Base-by-base conservation (phyloP, 92 coral and sea anemone genomes). In the Porites rus region DNA sequence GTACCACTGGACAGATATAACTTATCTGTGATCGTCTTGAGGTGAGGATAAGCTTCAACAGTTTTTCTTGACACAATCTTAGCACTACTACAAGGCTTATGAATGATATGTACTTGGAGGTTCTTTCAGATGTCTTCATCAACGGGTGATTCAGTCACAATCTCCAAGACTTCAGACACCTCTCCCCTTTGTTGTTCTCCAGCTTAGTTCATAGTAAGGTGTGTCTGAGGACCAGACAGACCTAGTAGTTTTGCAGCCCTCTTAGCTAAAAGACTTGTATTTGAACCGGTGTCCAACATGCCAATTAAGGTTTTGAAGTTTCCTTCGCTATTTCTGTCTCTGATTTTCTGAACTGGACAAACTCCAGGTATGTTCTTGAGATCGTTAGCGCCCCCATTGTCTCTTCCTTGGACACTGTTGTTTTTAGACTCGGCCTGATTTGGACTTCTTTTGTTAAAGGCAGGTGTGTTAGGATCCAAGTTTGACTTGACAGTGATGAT, bases 341-440 rank as follows among this genome's bases (percentile, higher is more conserved):
- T 83, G 56, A 91, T 73, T 56, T 88, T 87, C 84, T 93, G 96
- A 2, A 91, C 90, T 21, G 96, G 93, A 84, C 96, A 88, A 77
- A 91, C 66, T 51, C 92, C 92, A 2, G 31, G 77, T 63, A 67
- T 84, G 60, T 64, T 51, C 67, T 7, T 65, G 20, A 66, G 62
- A 54, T 82, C 69, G 28, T 25, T 25, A 25, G 28, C 28, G 28
- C 28, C 28, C 28, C 1, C 28, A 2, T 25, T 25, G 28, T 25
- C 28, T 0, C 69, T 82, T 28, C 69, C 81, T 82, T 70, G 91
- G 50, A 86, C 28, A 25, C 28, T 25, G 28, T 25, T 25, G 28
- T 25, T 25, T 25, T 25, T 25, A 25, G 28, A 25, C 14, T 90
- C 62, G 18, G 50, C 78, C 10, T 8, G 61, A 64, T 86, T 11